These are phyloP conservation scores for Podarcis muralis DNA, from an alignment of 2,113 vertebrate genomes.

Conservation along the genomic window DNA sequence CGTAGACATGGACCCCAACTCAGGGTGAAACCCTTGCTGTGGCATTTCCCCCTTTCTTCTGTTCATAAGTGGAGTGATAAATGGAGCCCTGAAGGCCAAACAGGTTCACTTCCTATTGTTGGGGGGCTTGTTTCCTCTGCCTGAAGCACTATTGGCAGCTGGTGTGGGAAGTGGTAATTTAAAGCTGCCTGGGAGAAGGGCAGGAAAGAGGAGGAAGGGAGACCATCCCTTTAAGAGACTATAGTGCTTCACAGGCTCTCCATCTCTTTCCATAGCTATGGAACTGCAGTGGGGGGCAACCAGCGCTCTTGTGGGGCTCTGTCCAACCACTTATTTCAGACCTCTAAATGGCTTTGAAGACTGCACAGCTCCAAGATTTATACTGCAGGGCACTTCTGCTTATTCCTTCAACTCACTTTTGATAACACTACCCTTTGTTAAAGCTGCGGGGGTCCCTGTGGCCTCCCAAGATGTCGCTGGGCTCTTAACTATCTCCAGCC, in stretches of 20 bases:
- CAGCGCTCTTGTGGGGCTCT: not conserved
- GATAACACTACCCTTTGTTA: not conserved
- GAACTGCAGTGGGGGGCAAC: not conserved
- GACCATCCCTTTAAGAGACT: not conserved
- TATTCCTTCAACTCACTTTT: not conserved
- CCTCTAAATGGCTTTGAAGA: not conserved
- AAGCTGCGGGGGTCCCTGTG: not conserved
- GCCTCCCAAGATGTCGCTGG: not conserved
- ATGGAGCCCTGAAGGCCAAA: not conserved
- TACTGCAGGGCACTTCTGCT: not conserved
- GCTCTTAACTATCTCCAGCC: not conserved
- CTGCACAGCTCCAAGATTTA: not conserved
- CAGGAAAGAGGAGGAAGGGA: not conserved
- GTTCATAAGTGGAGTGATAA: not conserved
- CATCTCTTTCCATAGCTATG: not conserved
- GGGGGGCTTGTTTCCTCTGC: not conserved
- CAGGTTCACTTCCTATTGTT: too few species aligned
- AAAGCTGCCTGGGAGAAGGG: not conserved
- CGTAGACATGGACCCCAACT: slow-evolving; percentile 51
- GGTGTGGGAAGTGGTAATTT: not conserved
- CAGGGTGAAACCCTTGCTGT: slow-evolving; percentile 31
- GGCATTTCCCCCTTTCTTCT: not conserved
- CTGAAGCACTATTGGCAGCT: not conserved
- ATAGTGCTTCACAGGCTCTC: not conserved
- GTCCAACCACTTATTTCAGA: not conserved